Base-by-base conservation (phyloP, 2,797 vertebrate species). In the Lophotriccus pileatus region DNA sequence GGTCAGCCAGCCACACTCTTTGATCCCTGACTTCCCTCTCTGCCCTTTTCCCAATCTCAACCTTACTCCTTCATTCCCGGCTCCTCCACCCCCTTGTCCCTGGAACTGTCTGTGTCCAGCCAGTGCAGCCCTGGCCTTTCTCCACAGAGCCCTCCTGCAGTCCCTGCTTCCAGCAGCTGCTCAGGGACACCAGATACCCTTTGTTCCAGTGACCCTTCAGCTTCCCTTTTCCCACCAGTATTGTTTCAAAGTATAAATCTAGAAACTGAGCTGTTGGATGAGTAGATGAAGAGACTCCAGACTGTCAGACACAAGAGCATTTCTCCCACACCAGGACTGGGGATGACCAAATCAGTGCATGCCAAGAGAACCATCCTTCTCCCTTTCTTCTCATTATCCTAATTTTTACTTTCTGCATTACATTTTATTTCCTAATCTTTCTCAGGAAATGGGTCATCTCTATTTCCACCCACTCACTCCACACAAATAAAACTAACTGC, bases 171-270 rank as follows among this genome's bases (percentile, higher is more conserved):
- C 70, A 44, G 17, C 0, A 0, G 19, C 43, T 49, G 69, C 49
- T 7, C 46, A 39, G 1, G 0, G 24, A 5, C 14, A 24, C n/a
- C 22, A 1, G 0, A 3, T 14, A 7, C 12, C 4, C 20, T 13
- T 5, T 6, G 9, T 27, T 46, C 77, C 52, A 36, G 80, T 21
- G 43, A 83, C n/a, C 4, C 59, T 47, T 55, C 80, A 69, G n/a
- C 49, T 91, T 78, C 92, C 96, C 75, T 94, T 39, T 97, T 98
- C 43, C 95, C 98, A 37, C 96, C 98, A 78, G 98, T 97, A 5
- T 96, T 98, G 55, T 94, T 99, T 67, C 95, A 98, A 84, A 97
- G 98, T 91, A 98, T 98, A 82, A 98, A 98, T 93, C 95, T 97
- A 30, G 98, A 98, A 97, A 98, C 98, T 1, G 97, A 98, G 88